Percentiles rank a stretch among this genome's conserved stretches.
phyloP scores from a whole-genome alignment of 2,113 vertebrate genomes.

The Bothrops jararaca region DNA sequence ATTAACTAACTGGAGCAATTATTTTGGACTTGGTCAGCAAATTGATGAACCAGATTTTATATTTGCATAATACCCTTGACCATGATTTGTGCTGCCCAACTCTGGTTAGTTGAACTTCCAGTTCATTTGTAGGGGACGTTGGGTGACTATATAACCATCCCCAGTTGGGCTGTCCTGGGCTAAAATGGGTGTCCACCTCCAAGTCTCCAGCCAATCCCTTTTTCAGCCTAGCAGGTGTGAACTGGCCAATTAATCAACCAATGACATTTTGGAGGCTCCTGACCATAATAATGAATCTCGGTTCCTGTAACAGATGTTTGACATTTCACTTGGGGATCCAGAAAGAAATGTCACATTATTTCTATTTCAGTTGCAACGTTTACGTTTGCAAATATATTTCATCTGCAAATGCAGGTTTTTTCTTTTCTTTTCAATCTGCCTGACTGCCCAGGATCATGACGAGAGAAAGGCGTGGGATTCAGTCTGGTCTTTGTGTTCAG shows the following conservation, averaged over 20 bases:
- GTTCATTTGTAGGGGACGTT: too few relatives aligned
- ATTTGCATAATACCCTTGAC: too few relatives aligned
- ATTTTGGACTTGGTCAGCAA: too few relatives aligned
- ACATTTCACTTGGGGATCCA: slow-evolving; percentile 65
- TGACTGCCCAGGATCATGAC: not conserved
- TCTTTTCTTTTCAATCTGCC: not conserved
- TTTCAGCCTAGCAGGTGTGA: not conserved
- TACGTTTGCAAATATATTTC: slow-evolving; percentile 46
- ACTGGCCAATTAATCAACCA: not conserved
- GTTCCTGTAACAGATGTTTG: slow-evolving; percentile 68
- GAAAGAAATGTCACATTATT: slow-evolving; percentile 75
- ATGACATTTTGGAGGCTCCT: not conserved
- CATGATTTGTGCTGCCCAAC: too few relatives aligned
- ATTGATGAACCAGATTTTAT: too few relatives aligned
- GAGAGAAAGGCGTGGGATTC: not conserved
- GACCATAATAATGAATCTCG: slow-evolving; percentile 45
- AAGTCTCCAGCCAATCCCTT: not conserved
- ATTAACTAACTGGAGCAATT: not conserved
- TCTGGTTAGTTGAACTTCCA: too few relatives aligned
- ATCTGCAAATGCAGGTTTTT: slow-evolving; percentile 56
- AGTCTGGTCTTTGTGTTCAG: not conserved
- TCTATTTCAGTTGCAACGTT: slow-evolving; percentile 49
- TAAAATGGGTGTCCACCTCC: not conserved
- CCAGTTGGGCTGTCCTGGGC: too few relatives aligned
- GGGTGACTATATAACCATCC: too few relatives aligned